Evolutionary conservation across 2,888 invertebrate genomes (phyloP), one percentile per base, ranked within the genome.

Genomic region (Lymantria dispar): DNA sequence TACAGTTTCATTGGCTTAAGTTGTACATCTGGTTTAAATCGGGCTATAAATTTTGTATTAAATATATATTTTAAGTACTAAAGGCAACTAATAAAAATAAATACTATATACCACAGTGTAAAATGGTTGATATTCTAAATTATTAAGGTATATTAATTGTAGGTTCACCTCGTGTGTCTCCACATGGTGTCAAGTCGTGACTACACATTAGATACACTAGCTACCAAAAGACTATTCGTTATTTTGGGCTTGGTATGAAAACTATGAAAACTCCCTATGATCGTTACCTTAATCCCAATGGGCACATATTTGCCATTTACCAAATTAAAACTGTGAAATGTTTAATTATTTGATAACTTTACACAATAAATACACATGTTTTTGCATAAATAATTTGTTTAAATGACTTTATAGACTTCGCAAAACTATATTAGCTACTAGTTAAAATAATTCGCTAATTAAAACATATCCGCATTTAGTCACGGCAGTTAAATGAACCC

Each of bases 311-410:
- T 52, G 50, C 57, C 67, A 70, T 70, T 73, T 72, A 73, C 50
- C 53, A 65, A 73, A 73, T 73, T 72, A 67, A 72, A 50, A 58
- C 57, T 52, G 49, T 58, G 50, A 49, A 68, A 62, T 56, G 54
- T 50, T 50, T 59, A 61, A 51, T 62, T 63, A 66, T 62, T 50
- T 48, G 43, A 50, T 68, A 54, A 7, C n/a, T 38, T 38, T 36
- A 11, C 9, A 36, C 7, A 36, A 36, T 36, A 11, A 2, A 11
- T 36, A 36, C 48, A 52, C 60, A 49, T 50, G 50, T 48, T 43
- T 47, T 30, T 47, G 53, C 54, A 12, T 13, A 39, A n/a, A 8
- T 39, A 39, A 39, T 41, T 41, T 15, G 22, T 41, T 22, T 41
- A 15, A 41, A 22, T 22, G 5, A 22, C 2, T 22, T 22, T 22